Conservation (phyloP, 2,888 invertebrate species). For the Lasius fuliginosus region DNA sequence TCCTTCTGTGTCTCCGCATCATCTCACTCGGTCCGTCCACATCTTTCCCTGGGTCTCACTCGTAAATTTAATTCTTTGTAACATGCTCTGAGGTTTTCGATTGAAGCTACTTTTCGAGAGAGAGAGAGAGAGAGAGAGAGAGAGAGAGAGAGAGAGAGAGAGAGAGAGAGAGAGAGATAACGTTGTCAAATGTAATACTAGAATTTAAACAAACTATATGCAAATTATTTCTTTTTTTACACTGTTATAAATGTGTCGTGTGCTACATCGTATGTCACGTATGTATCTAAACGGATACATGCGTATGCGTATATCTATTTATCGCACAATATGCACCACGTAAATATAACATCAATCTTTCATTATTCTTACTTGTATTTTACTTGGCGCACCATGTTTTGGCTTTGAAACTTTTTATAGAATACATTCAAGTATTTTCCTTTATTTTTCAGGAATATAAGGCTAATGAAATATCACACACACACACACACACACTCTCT, state of each 20-base stretch:
- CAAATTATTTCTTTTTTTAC: constrained; percentile 10
- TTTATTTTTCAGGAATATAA: background rate
- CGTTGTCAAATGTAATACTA: background rate
- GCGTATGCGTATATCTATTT: background rate
- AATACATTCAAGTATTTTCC: background rate
- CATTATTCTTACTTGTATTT: background rate
- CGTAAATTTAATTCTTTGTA: constrained; percentile 1
- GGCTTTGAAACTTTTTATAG: background rate
- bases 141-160: no score
- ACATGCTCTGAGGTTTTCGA: constrained; percentile 6
- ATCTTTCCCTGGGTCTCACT: background rate
- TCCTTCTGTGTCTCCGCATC: constrained; percentile 12
- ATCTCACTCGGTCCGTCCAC: background rate
- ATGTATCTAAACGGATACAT: no score
- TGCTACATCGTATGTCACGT: background rate
- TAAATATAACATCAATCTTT: background rate
- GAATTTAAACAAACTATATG: constrained; percentile 13
- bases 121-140: background rate
- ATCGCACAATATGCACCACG: background rate
- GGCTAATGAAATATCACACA: background rate
- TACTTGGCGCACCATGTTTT: background rate
- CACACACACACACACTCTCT: background rate
- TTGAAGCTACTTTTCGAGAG: background rate
- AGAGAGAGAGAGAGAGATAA: background rate
- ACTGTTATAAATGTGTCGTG: background rate